These are phyloP conservation scores for Neoscelio sp. DNA, from an alignment of 2,888 invertebrate genomes.

Conservation along the genomic window DNA sequence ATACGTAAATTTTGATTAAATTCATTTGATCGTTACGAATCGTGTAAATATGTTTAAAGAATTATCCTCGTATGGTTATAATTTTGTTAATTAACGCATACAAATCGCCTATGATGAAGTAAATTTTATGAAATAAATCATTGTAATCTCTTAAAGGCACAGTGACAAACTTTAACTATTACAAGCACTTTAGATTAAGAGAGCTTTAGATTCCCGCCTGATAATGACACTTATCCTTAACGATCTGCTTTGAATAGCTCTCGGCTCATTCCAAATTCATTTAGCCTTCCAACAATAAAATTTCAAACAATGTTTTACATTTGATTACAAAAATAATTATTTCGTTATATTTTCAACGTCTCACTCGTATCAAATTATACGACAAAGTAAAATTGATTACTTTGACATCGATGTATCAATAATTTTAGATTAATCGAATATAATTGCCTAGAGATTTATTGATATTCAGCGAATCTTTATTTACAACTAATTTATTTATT, in stretches of 20 bases:
- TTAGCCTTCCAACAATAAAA: slow-evolving; percentile 39
- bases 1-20: too few relatives aligned
- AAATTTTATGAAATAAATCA: slow-evolving; percentile 52
- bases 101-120: slow-evolving; percentile 37
- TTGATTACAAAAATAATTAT: slow-evolving; percentile 20
- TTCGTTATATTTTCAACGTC: neutral
- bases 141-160: slow-evolving; percentile 54
- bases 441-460: too few relatives aligned
- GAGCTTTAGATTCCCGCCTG: slow-evolving; percentile 55
- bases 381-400: too few relatives aligned
- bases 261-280: slow-evolving; percentile 58
- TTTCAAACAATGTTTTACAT: neutral
- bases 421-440: too few relatives aligned
- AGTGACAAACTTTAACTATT: slow-evolving; percentile 65
- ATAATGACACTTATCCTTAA: slow-evolving; percentile 66
- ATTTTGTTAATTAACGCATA: neutral
- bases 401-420: too few relatives aligned
- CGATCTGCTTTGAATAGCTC: slow-evolving; percentile 63
- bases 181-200: slow-evolving; percentile 65
- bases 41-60: too few relatives aligned
- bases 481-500: too few relatives aligned
- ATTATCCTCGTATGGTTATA: neutral
- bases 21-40: too few relatives aligned
- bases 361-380: too few relatives aligned
- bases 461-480: too few relatives aligned